Evolutionary conservation across 2,797 vertebrate genomes (phyloP).

Genomic region (Notolabrus celidotus): DNA sequence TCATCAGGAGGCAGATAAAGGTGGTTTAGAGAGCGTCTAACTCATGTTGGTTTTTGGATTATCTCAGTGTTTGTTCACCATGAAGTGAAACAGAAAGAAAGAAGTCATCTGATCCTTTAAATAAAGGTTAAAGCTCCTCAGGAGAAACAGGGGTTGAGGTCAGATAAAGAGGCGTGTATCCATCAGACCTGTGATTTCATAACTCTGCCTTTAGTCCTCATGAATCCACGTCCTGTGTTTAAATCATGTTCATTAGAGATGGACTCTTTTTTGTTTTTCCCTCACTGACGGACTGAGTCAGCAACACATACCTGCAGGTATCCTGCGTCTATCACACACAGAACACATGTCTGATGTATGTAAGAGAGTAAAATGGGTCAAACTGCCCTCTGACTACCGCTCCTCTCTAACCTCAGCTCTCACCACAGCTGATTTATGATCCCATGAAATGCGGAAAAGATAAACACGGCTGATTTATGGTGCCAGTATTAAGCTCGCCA

Average conservation of each 20-base stretch:
- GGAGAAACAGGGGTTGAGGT: slow-evolving; percentile 14
- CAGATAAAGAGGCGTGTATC: background rate
- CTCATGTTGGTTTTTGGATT: background rate
- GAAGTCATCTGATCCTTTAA: background rate
- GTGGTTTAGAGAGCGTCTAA: background rate
- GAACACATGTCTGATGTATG: background rate
- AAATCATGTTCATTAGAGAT: background rate
- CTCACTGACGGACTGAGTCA: too few species aligned
- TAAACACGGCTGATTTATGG: slow-evolving; percentile 44
- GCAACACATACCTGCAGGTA: too few species aligned
- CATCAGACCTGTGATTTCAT: slow-evolving; percentile 36
- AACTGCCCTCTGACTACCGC: slow-evolving; percentile 4
- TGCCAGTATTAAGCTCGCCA: slow-evolving; percentile 30
- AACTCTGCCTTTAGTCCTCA: slow-evolving; percentile 19
- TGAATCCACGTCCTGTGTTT: slow-evolving; percentile 22
- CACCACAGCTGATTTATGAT: slow-evolving; percentile 43
- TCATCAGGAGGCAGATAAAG: too few species aligned
- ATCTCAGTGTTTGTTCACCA: background rate
- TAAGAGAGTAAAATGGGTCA: background rate
- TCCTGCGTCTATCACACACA: too few species aligned
- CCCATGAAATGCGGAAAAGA: slow-evolving; percentile 15
- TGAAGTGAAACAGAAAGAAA: background rate
- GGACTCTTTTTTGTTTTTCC: too few species aligned
- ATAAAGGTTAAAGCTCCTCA: slow-evolving; percentile 19
- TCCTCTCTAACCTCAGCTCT: background rate